phyloP scores from a whole-genome alignment of 2,888 invertebrate genomes.

The Sycophila texana region DNA sequence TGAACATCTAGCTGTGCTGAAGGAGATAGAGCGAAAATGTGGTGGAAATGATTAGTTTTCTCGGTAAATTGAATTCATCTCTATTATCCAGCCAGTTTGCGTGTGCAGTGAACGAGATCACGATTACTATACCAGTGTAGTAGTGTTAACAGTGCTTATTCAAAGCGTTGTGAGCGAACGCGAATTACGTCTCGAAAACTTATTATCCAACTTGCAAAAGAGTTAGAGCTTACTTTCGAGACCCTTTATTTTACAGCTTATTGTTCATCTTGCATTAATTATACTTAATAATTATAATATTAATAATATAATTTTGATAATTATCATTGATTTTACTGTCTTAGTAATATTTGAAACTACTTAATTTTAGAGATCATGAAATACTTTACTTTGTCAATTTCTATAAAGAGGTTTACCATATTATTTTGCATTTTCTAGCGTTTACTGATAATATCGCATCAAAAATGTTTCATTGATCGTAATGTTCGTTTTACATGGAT shows the following conservation, averaged over 20 bases:
- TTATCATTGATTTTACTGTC: too few relatives aligned
- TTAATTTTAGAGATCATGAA: too few relatives aligned
- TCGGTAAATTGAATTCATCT: slow-evolving; percentile 53
- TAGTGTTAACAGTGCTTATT: slow-evolving; percentile 27
- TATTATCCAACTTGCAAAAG: slow-evolving; percentile 10
- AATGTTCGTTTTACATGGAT: neutral
- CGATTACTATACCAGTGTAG: slow-evolving; percentile 19
- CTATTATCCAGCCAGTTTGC: slow-evolving; percentile 50
- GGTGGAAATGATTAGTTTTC: slow-evolving; percentile 56
- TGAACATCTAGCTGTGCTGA: slow-evolving; percentile 29
- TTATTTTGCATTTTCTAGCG: neutral
- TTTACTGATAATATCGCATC: neutral
- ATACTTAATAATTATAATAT: too few relatives aligned
- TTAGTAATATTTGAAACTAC: too few relatives aligned
- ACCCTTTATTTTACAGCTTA: too few relatives aligned
- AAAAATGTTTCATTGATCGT: slow-evolving; percentile 12
- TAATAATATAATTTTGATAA: too few relatives aligned
- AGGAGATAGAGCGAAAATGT: slow-evolving; percentile 48
- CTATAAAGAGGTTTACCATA: too few relatives aligned
- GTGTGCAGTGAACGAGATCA: slow-evolving; percentile 47
- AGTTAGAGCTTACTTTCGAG: too few relatives aligned
- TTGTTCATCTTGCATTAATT: too few relatives aligned
- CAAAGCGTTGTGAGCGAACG: slow-evolving; percentile 21
- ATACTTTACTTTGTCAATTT: too few relatives aligned
- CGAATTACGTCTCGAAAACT: slow-evolving; percentile 6